Evolutionary conservation across 2,113 vertebrate species (phyloP).

Genomic region (Sphyrna mokarran): DNA sequence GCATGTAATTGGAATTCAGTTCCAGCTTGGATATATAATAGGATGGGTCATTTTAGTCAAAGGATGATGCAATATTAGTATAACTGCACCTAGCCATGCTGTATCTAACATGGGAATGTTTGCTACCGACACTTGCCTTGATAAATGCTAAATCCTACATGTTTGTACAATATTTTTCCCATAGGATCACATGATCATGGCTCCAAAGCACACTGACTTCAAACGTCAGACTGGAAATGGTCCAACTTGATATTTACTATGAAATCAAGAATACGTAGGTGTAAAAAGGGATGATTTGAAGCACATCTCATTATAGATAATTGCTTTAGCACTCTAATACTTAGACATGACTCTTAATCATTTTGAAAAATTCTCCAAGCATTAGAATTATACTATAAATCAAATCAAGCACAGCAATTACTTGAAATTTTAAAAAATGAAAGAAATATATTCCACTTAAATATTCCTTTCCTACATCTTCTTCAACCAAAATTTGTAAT

Average conservation of each 20-base stretch:
- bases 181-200: not conserved
- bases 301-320: conserved; percentile 17
- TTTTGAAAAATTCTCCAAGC: conserved; percentile 15
- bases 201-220: not conserved
- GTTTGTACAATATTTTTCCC: not conserved
- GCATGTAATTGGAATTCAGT: not conserved
- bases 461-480: conserved; percentile 31
- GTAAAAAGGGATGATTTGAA: conserved; percentile 11
- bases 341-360: conserved; percentile 30
- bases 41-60: not conserved
- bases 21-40: too few relatives aligned
- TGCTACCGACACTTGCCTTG: not conserved
- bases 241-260: conserved; percentile 30
- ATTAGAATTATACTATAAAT: conserved; percentile 26
- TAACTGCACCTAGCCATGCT: not conserved
- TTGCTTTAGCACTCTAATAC: conserved; percentile 1
- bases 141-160: not conserved
- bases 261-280: not conserved
- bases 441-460: conserved; percentile 25
- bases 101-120: not conserved
- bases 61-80: not conserved
- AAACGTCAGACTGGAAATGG: not conserved
- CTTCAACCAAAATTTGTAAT: conserved; percentile 4
- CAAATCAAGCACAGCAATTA: conserved; percentile 35
- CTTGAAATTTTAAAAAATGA: not conserved